Evolutionary conservation across 2,888 invertebrate genomes (phyloP).

Genomic region (Orthosia cruda): DNA sequence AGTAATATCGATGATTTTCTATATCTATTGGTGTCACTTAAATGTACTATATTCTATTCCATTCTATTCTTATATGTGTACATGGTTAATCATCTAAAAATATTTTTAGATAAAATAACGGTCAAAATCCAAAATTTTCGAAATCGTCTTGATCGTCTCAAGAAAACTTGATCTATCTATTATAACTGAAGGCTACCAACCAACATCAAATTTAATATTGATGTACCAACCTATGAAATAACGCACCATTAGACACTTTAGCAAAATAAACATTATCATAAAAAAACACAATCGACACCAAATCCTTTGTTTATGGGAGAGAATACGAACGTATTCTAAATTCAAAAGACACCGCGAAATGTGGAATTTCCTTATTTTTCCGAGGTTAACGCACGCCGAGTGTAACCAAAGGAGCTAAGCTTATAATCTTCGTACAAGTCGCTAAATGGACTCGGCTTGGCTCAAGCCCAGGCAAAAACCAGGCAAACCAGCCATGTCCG

Average conservation of each 20-base stretch:
- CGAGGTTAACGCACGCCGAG: slow-evolving; percentile 51
- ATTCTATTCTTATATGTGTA: too few relatives aligned
- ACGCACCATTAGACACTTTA: slow-evolving; percentile 12
- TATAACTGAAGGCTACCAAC: background rate
- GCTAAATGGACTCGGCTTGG: slow-evolving; percentile 88
- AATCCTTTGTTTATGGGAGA: slow-evolving; percentile 49
- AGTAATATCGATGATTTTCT: background rate
- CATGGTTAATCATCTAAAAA: too few relatives aligned
- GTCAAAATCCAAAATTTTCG: background rate
- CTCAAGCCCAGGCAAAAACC: slow-evolving; percentile 84
- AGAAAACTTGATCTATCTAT: background rate
- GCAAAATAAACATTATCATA: slow-evolving; percentile 17
- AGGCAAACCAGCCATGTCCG: slow-evolving; percentile 78
- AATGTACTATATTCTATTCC: too few relatives aligned
- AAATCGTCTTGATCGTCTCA: background rate
- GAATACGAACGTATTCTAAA: slow-evolving; percentile 40
- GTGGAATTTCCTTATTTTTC: slow-evolving; percentile 56
- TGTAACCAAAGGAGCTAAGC: slow-evolving; percentile 80
- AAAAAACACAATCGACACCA: slow-evolving; percentile 43
- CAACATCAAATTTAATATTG: slow-evolving; percentile 11
- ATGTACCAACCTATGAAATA: background rate
- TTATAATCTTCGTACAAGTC: slow-evolving; percentile 85
- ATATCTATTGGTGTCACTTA: background rate
- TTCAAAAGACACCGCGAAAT: slow-evolving; percentile 37
- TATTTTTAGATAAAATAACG: too few relatives aligned